These are phyloP conservation scores for Berghia stephanieae DNA, from an alignment of 1,140 invertebrate species.

Conservation along the genomic window DNA sequence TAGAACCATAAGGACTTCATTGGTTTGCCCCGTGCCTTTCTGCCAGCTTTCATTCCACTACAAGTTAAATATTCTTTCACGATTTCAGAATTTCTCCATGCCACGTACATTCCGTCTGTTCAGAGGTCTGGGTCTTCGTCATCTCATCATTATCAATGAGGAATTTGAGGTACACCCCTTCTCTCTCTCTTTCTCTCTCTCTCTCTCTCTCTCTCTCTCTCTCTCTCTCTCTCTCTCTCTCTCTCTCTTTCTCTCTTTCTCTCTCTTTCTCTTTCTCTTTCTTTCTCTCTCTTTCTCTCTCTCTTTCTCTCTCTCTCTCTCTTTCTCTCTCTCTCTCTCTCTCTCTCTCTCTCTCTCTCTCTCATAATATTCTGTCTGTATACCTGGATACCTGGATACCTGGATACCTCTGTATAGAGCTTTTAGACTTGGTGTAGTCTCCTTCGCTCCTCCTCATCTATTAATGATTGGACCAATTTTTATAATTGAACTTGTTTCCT, in stretches of 20 bases:
- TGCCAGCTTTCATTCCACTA: background rate
- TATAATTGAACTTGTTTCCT: too few species aligned
- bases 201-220: slow-evolving; percentile 37
- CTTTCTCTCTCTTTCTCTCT: background rate
- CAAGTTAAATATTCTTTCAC: slow-evolving; percentile 30
- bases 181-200: background rate
- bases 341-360: too few species aligned
- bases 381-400: too few species aligned
- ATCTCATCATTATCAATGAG: slow-evolving; percentile 94
- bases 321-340: background rate
- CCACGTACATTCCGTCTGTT: slow-evolving; percentile 92
- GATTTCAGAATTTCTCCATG: slow-evolving; percentile 82
- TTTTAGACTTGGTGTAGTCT: too few species aligned
- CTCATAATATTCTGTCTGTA: too few species aligned
- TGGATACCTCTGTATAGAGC: too few species aligned
- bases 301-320: slow-evolving; percentile 41
- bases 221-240: slow-evolving; percentile 12
- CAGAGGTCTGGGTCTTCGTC: slow-evolving; percentile 89
- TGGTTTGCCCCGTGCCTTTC: too few species aligned
- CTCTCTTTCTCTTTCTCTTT: slow-evolving; percentile 40
- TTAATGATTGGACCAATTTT: too few species aligned
- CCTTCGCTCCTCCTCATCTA: too few species aligned
- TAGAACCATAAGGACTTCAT: too few species aligned
- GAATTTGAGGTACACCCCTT: slow-evolving; percentile 77
- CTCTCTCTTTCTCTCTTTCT: slow-evolving; percentile 38